Evolutionary conservation across 2,113 vertebrate genomes (phyloP).

Genomic region (Aphyosemion australe): DNA sequence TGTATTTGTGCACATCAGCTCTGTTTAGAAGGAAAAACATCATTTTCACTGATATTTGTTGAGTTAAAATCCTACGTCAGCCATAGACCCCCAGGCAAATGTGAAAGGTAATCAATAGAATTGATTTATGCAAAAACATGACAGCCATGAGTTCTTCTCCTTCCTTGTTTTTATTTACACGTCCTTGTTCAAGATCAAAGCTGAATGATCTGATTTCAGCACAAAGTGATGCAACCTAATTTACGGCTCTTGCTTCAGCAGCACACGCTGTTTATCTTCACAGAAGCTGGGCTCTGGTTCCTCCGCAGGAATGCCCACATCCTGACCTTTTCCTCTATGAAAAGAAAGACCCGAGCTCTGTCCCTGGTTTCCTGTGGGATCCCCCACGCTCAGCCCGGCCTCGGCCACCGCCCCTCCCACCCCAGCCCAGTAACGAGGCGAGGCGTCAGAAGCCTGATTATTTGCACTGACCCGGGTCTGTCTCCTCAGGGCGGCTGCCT

Average conservation of each 20-base stretch:
- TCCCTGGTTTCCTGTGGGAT: conserved; percentile 82
- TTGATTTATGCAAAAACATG: no score
- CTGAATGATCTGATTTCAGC: not conserved
- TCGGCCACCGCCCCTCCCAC: not conserved
- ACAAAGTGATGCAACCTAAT: not conserved
- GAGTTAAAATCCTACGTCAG: no score
- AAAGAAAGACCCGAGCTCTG: conserved; percentile 58
- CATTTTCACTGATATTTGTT: no score
- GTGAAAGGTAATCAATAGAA: no score
- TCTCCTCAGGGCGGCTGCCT: conserved; percentile 72
- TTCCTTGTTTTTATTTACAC: not conserved
- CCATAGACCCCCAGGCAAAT: no score
- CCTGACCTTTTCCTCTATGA: conserved; percentile 60
- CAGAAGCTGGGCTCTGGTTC: conserved; percentile 25
- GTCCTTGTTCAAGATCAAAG: not conserved
- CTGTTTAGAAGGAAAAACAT: no score
- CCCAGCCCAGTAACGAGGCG: conserved; percentile 75
- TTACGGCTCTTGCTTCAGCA: not conserved
- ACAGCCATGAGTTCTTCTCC: not conserved
- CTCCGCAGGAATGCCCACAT: conserved; percentile 42
- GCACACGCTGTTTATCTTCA: conserved; percentile 3
- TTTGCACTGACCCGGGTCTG: conserved; percentile 81
- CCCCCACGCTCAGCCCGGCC: conserved; percentile 61
- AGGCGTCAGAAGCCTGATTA: conserved; percentile 83
- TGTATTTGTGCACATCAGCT: no score